phyloP scores from a whole-genome alignment of 2,797 vertebrate species.

The Lepilemur ruficaudatus region DNA sequence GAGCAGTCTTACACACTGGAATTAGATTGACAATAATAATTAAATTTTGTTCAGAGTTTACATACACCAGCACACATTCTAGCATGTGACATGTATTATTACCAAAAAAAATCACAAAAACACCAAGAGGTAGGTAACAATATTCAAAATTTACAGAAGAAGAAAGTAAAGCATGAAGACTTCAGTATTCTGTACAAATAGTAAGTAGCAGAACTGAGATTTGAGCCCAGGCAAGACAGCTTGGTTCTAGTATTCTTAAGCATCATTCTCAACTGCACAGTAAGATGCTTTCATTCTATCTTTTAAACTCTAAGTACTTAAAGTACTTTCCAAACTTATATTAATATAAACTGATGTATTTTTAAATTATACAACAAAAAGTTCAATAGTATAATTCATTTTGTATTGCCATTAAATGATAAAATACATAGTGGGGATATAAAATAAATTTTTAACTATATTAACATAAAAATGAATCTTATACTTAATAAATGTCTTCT shows the following conservation, averaged over 20 bases:
- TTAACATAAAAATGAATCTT: slow-evolving; percentile 1
- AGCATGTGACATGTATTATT: not conserved
- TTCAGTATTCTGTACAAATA: slow-evolving; percentile 24
- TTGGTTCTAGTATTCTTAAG: not conserved
- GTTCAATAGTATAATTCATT: not conserved
- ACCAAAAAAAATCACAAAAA: not conserved
- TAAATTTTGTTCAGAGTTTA: slow-evolving; percentile 1
- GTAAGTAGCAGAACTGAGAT: not conserved
- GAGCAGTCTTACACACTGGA: not conserved
- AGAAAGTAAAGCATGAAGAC: not conserved
- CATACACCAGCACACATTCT: not conserved
- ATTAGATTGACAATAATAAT: not conserved
- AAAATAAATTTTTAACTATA: slow-evolving; percentile 32
- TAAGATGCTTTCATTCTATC: not conserved
- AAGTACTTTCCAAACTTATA: slow-evolving; percentile 10
- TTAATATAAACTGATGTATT: slow-evolving; percentile 15
- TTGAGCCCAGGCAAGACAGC: not conserved
- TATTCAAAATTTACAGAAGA: not conserved
- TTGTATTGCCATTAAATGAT: slow-evolving; percentile 13
- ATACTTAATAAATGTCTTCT: slow-evolving; percentile 27
- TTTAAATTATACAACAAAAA: slow-evolving; percentile 54
- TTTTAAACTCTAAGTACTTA: slow-evolving; percentile 33
- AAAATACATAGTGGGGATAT: not conserved
- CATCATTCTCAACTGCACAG: not conserved
- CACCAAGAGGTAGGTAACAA: not conserved